phyloP scores from a whole-genome alignment of 2,888 invertebrate genomes.

The Herminia tarsipennalis region DNA sequence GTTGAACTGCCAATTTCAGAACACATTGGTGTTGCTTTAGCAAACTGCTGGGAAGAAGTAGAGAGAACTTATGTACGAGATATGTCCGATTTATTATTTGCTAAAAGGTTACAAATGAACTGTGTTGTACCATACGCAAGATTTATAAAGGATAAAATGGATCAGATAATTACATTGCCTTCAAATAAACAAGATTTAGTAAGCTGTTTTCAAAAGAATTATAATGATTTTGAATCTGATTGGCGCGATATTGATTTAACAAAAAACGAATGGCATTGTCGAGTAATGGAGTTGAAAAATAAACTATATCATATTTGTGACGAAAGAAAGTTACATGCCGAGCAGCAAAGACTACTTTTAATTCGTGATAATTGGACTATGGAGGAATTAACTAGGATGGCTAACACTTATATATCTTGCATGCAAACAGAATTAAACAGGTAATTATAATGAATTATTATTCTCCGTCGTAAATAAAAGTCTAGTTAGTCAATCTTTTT shows the following conservation, averaged over 20 bases:
- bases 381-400: slow-evolving; percentile 81
- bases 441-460: slow-evolving; percentile 45
- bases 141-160: slow-evolving; percentile 83
- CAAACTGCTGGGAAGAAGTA: slow-evolving; percentile 80
- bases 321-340: slow-evolving; percentile 79
- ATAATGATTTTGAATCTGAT: slow-evolving; percentile 86
- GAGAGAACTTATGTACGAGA: slow-evolving; percentile 81
- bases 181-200: slow-evolving; percentile 86
- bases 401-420: slow-evolving; percentile 83
- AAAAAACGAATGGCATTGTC: slow-evolving; percentile 87
- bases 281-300: slow-evolving; percentile 79
- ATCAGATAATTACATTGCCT: slow-evolving; percentile 81
- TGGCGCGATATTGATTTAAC: slow-evolving; percentile 84
- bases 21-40: slow-evolving; percentile 66
- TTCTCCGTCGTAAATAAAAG: too few species aligned
- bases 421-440: slow-evolving; percentile 88
- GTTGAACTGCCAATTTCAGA: slow-evolving; percentile 69
- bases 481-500: too few species aligned
- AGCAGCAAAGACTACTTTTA: slow-evolving; percentile 80
- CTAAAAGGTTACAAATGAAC: slow-evolving; percentile 84
- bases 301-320: slow-evolving; percentile 86
- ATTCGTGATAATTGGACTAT: slow-evolving; percentile 86
- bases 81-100: slow-evolving; percentile 84
- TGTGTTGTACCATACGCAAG: slow-evolving; percentile 84
- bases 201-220: slow-evolving; percentile 83